Evolutionary conservation across 2,888 invertebrate species (phyloP).

Genomic region (Drosophila planitibia): DNA sequence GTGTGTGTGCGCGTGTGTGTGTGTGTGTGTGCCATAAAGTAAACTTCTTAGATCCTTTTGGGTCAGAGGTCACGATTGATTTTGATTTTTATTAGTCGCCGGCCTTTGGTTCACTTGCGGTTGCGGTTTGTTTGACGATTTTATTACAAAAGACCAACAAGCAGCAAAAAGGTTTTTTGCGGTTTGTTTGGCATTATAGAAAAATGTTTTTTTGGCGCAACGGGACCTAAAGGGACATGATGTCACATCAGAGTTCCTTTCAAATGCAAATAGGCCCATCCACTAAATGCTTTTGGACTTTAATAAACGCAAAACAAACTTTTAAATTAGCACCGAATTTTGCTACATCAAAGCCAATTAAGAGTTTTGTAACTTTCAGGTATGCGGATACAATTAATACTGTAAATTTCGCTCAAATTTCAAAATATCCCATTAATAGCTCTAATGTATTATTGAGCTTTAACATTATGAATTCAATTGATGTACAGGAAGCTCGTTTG

Average conservation of each 20-base stretch:
- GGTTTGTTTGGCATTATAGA: slow-evolving; percentile 14
- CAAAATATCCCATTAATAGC: background rate
- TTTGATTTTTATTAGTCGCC: slow-evolving; percentile 42
- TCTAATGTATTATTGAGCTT: background rate
- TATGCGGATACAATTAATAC: slow-evolving; percentile 9
- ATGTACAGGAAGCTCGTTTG: background rate
- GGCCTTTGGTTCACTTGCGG: slow-evolving; percentile 38
- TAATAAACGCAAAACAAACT: slow-evolving; percentile 20
- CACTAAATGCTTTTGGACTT: background rate
- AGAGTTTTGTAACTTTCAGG: slow-evolving; percentile 15
- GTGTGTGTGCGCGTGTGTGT: background rate
- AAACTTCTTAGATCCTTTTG: slow-evolving; percentile 3
- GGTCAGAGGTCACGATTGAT: slow-evolving; percentile 27
- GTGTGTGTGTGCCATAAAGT: background rate
- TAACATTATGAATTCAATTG: background rate
- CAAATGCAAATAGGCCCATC: slow-evolving; percentile 26
- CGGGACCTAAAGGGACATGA: slow-evolving; percentile 22
- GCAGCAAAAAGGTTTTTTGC: slow-evolving; percentile 21
- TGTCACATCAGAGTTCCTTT: slow-evolving; percentile 5
- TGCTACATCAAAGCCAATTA: slow-evolving; percentile 48
- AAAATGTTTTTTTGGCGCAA: slow-evolving; percentile 11
- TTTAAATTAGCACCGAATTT: slow-evolving; percentile 36
- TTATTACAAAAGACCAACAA: slow-evolving; percentile 1
- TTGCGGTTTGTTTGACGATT: slow-evolving; percentile 24
- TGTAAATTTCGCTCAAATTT: background rate